phyloP scores from a whole-genome alignment of 2,113 vertebrate genomes.

The Procavia capensis region DNA sequence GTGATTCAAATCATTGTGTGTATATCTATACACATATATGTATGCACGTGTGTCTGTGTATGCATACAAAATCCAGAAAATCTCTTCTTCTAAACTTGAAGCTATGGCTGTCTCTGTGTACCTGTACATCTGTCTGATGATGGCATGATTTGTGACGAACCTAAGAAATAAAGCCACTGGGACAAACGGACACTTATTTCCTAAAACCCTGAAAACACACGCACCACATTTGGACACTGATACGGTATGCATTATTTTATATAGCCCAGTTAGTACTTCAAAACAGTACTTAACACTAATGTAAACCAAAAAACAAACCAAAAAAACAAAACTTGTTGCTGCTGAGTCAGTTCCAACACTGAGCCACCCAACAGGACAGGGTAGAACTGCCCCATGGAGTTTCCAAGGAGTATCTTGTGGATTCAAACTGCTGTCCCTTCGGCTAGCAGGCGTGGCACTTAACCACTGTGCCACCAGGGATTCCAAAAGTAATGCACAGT shows the following conservation, averaged over 20 bases:
- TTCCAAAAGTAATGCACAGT: neutral
- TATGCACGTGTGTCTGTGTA: too few species aligned
- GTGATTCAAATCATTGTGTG: neutral
- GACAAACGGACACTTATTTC: neutral
- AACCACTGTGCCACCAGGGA: too few species aligned
- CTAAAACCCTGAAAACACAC: conserved; percentile 15
- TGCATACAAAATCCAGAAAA: neutral
- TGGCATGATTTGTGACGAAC: neutral
- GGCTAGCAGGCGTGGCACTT: too few species aligned
- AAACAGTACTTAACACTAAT: neutral
- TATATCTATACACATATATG: neutral
- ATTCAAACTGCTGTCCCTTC: too few species aligned
- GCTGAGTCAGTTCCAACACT: too few species aligned
- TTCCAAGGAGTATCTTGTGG: too few species aligned
- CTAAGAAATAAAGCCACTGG: neutral
- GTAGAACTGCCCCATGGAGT: too few species aligned
- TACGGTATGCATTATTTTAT: neutral
- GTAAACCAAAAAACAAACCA: too few species aligned
- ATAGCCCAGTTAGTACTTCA: neutral
- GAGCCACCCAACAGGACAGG: too few species aligned
- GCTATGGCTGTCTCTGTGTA: neutral
- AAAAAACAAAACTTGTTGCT: too few species aligned
- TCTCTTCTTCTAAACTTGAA: neutral
- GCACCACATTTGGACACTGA: neutral
- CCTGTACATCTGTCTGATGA: neutral